Percentiles rank a stretch among this genome's conserved stretches.
phyloP scores from a whole-genome alignment of 2,113 vertebrate genomes.

The Vombatus ursinus region DNA sequence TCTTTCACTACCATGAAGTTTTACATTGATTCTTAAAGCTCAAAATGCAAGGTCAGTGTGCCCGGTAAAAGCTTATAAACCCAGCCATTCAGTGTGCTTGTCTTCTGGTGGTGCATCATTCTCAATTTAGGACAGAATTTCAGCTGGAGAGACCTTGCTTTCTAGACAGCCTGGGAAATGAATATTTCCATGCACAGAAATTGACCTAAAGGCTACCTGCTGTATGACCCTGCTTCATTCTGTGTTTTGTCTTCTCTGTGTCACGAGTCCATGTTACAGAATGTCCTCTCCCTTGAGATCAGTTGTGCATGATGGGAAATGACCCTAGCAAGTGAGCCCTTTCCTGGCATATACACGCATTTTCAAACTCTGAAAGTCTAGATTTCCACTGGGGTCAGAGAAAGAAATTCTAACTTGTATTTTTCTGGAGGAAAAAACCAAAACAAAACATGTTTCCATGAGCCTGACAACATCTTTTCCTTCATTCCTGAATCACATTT shows the following conservation, averaged over 20 bases:
- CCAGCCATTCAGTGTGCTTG: conserved; percentile 70
- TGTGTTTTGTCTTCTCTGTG: conserved; percentile 15
- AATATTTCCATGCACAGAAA: background rate
- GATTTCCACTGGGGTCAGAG: conserved; percentile 23
- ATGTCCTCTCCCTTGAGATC: background rate
- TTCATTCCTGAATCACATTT: conserved; percentile 54
- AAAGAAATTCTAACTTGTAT: conserved; percentile 31
- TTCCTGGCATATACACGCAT: conserved; percentile 25
- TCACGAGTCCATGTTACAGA: background rate
- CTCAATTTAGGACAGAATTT: background rate
- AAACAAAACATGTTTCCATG: background rate
- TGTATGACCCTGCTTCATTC: background rate
- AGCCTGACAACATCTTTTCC: conserved; percentile 34
- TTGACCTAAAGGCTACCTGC: conserved; percentile 1
- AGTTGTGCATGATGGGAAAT: background rate
- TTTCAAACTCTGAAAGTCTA: background rate
- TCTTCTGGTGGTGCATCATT: conserved; percentile 67
- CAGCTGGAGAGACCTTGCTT: background rate
- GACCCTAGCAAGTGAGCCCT: conserved; percentile 5
- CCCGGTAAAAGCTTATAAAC: conserved; percentile 64
- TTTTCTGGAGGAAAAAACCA: conserved; percentile 25
- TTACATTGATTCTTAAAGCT: conserved; percentile 64
- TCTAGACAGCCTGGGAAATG: conserved; percentile 10
- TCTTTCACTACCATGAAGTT: conserved; percentile 59
- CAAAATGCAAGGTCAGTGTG: conserved; percentile 57